phyloP scores from a whole-genome alignment of 2,113 vertebrate genomes.

The Felis chaus region DNA sequence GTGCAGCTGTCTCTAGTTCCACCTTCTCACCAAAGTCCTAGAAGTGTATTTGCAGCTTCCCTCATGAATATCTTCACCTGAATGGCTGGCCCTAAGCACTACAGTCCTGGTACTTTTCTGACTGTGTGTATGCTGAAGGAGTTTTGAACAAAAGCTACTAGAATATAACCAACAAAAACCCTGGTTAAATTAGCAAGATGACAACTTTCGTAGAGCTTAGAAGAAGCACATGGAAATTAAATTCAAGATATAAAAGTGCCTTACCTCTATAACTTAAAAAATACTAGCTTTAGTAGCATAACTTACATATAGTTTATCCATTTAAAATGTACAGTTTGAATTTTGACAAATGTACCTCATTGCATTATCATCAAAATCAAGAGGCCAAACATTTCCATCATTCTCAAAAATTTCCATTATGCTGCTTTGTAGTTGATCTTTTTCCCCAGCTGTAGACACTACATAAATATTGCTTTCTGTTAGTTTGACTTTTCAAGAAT shows the following conservation, averaged over 20 bases:
- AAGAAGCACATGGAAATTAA: neutral
- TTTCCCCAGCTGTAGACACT: neutral
- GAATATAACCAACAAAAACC: neutral
- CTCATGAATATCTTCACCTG: neutral
- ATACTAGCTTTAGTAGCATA: neutral
- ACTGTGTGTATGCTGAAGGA: neutral
- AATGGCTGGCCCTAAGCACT: neutral
- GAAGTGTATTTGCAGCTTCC: neutral
- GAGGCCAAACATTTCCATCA: neutral
- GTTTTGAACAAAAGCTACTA: conserved; percentile 23
- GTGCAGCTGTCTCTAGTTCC: neutral
- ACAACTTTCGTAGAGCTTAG: neutral
- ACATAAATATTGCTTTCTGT: neutral
- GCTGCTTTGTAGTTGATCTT: neutral
- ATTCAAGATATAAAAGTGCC: neutral
- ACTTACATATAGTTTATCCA: neutral
- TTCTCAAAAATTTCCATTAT: neutral
- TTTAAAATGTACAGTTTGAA: neutral
- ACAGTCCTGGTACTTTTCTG: neutral
- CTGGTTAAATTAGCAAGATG: neutral
- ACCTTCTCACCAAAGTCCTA: neutral
- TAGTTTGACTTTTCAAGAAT: conserved; percentile 10
- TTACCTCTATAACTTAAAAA: conserved; percentile 15
- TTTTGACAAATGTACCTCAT: neutral
- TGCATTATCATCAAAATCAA: neutral